Base-by-base conservation (phyloP, 30 jellyfish, hydroid and myxozoan species). In the Cassiopea andromeda region DNA sequence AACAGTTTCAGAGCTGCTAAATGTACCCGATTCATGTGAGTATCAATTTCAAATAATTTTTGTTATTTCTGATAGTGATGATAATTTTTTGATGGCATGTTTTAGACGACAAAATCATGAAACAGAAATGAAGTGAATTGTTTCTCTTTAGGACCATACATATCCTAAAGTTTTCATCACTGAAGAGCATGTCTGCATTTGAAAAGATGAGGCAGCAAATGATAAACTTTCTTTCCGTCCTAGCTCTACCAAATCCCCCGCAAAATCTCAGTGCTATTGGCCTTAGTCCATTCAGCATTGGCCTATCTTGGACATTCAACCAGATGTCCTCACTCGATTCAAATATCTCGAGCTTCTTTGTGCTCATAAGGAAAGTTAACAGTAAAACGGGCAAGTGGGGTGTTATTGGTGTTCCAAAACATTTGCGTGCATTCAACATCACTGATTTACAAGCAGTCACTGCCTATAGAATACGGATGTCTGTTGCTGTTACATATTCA, bases 241-340 rank as follows among this genome's bases (percentile, higher is more conserved):
- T 27, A 77, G 86, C 86, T 18, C 50, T 77, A 49, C 86, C 86
- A 17, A 49, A 48, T 1, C 86, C 86, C 50, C 86, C 86, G 7
- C 8, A 60, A 19, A 77, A 77, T 18, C 73, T 77, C 14, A 77
- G 75, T 2, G 86, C 70, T 8, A 1, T 2, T 7, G 75, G 86
- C 18, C 58, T 17, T 18, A 60, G 86, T 19, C 86, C 86, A 2
- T 19, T 12, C 12, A 77, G 74, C 74, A 54, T 77, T 7, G 71
- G 58, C 1, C 44, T 77, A 7, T 2, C 86, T 2, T 77, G 86
- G 86, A 14, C 48, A 44, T 77, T 49, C 50, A 77, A 77, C 49
- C 58, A 19, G 15, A 46, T 50, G 2, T 43, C 48, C 8, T 48
- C 86, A 12, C 1, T 10, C 13, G 86, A 18, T 2, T 15, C 1